Conservation (phyloP, 92 coral and sea anemone genomes). For the Porites lobata region DNA sequence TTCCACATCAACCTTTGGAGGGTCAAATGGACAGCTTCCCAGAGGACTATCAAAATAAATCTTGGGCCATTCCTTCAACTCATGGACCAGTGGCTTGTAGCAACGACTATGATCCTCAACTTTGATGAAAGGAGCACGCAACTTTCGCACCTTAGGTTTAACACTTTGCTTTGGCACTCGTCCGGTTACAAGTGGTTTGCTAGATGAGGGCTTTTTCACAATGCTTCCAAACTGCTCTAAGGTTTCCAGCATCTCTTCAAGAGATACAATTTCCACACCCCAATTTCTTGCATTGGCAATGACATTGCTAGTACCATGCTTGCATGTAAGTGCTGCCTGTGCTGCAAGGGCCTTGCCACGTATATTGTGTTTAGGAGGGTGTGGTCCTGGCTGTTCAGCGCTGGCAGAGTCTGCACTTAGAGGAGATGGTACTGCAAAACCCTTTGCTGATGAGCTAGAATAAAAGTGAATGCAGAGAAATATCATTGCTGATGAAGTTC, state of each 20-base stretch:
- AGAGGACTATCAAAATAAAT: slow-evolving; percentile 81
- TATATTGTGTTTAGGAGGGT: slow-evolving; percentile 71
- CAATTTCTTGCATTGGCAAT: slow-evolving; percentile 91
- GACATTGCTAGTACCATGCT: slow-evolving; percentile 84
- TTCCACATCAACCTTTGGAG: slow-evolving; percentile 58
- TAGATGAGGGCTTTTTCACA: slow-evolving; percentile 47
- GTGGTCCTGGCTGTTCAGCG: slow-evolving; percentile 66
- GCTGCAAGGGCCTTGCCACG: slow-evolving; percentile 88
- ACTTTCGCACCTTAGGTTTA: slow-evolving; percentile 80
- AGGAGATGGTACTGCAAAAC: slow-evolving; percentile 80
- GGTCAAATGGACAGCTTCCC: slow-evolving; percentile 93
- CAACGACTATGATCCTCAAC: slow-evolving; percentile 93
- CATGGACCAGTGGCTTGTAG: slow-evolving; percentile 92
- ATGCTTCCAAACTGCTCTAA: slow-evolving; percentile 62
- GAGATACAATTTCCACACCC: slow-evolving; percentile 78
- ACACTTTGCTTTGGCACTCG: slow-evolving; percentile 51
- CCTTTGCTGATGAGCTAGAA: slow-evolving; percentile 80
- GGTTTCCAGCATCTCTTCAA: slow-evolving; percentile 83
- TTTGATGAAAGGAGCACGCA: slow-evolving; percentile 86
- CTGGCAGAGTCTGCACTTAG: slow-evolving; percentile 93
- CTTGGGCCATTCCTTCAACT: slow-evolving; percentile 95
- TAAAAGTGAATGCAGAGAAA: background rate
- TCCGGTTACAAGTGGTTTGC: slow-evolving; percentile 54
- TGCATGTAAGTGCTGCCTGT: slow-evolving; percentile 76
- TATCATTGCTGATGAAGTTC: too few species aligned